Conservation (phyloP, 2,113 vertebrate genomes). For the Salvator merianae region DNA sequence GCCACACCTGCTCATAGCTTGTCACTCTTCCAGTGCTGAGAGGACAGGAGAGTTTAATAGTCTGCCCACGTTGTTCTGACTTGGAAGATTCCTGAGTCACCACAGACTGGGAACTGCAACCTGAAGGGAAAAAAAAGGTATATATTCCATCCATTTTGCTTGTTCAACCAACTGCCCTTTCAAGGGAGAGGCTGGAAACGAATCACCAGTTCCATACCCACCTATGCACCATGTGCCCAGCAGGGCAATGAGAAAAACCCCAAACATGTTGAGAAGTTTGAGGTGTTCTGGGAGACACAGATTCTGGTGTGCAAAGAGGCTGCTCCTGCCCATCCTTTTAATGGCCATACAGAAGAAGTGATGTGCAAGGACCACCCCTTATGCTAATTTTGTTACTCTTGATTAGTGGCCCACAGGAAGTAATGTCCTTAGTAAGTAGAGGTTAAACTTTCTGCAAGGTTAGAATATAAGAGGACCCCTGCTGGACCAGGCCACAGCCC, state of each 20-base stretch:
- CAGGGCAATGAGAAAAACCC: not conserved
- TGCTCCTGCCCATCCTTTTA: no score
- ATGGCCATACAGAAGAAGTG: not conserved
- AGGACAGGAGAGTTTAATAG: no score
- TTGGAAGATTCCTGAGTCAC: not conserved
- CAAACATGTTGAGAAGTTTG: not conserved
- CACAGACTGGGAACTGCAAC: no score
- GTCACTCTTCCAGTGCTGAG: no score
- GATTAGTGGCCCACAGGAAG: not conserved
- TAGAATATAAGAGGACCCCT: no score
- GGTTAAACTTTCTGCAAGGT: no score
- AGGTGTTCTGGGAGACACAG: not conserved
- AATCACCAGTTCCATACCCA: not conserved
- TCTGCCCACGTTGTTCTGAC: not conserved
- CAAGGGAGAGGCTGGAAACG: not conserved
- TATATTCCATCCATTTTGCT: not conserved
- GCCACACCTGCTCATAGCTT: not conserved
- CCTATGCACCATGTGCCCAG: not conserved
- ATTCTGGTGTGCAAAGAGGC: fast-evolving
- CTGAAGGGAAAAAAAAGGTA: no score
- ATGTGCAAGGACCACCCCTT: not conserved
- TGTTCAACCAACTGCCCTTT: not conserved
- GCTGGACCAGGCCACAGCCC: no score
- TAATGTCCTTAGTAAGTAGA: no score
- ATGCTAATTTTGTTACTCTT: not conserved